Percentiles rank a stretch among this genome's conserved stretches.
Conservation (phyloP, 2,797 vertebrate species). For the Thunnus albacares region DNA sequence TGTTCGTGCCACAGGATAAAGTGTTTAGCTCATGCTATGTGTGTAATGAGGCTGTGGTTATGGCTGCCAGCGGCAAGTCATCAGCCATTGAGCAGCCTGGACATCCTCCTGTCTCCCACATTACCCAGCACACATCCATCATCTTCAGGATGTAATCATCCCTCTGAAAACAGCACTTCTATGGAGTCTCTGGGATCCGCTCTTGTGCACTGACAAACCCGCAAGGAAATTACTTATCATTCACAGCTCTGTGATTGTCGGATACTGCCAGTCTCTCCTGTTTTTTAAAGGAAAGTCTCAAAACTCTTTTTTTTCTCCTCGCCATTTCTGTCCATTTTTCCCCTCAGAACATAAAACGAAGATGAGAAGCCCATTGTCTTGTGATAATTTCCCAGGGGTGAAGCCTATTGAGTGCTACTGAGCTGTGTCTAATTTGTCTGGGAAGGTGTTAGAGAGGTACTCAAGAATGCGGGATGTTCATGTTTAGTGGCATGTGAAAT, state of each 20-base stretch:
- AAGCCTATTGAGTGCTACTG: conserved; percentile 78
- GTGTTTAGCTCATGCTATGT: conserved; percentile 71
- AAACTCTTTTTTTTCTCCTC: conserved; percentile 48
- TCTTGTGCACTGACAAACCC: conserved; percentile 72
- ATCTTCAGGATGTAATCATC: conserved; percentile 85
- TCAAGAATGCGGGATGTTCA: conserved; percentile 74
- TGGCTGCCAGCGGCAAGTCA: conserved; percentile 69
- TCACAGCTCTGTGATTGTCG: conserved; percentile 77
- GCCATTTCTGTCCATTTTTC: conserved; percentile 39
- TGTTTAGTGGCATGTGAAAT: conserved; percentile 80
- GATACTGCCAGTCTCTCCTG: conserved; percentile 55
- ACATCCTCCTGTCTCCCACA: conserved; percentile 75
- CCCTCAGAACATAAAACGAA: conserved; percentile 79
- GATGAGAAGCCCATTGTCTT: conserved; percentile 80
- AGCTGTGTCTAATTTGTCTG: conserved; percentile 86
- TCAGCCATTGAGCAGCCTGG: conserved; percentile 73
- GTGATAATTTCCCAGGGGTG: conserved; percentile 84
- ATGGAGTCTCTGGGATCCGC: conserved; percentile 74
- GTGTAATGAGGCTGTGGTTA: conserved; percentile 85
- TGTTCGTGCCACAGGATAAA: conserved; percentile 72
- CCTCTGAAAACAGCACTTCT: conserved; percentile 74
- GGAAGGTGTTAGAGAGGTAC: conserved; percentile 80
- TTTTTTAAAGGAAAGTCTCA: conserved; percentile 68
- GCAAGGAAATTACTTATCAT: conserved; percentile 84
- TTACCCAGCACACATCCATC: conserved; percentile 81